Evolutionary conservation across 2,888 invertebrate species (phyloP), one percentile per base, ranked within the genome.

Genomic region (Mesochorus sp.): DNA sequence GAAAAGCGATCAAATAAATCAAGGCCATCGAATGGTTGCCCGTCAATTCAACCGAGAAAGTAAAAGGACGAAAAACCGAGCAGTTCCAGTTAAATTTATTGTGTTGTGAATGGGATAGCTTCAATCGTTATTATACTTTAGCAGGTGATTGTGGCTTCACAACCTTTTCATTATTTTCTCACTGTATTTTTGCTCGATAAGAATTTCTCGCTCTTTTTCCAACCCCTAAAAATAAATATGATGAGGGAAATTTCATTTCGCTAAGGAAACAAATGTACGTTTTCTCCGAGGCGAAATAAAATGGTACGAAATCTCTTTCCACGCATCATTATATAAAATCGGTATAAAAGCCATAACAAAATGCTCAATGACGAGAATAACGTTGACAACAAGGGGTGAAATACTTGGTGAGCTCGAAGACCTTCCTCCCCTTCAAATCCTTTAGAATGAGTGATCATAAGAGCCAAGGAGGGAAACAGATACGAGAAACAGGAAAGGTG

Each of bases 1-100:
- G 73, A 57, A 72, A 68, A 79, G 68, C 76, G 67, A 76, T 79
- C 77, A 77, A 79, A 77, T 79, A 77, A 76, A 79, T 79, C 79
- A 77, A 68, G 68, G 59, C 47, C 72, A 79, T 67, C 67, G 77
- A 51, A 68, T 57, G 73, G 55, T 47, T 61, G 55, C 21, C 61
- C 67, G 62, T 49, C 44, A 72, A 61, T 39, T 37, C 47, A 62
- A 64, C 26, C 44, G 14, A 28, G 26, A 34, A 12, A 47, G 19
- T 19, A 19, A 17, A 26, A 17, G 61, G 53, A 24, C 6, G 39
- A 53, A 44, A 68, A 62, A 21, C 21, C 49, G 55, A 6, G 24
- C 53, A 53, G 42, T 37, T 53, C 59, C 24, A 34, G 47, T 39
- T 53, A 19, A n/a, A n/a, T n/a, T n/a, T 12, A 34, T 31, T 31